Percentiles rank a stretch among this genome's conserved stretches.
Evolutionary conservation across 2,113 vertebrate species (phyloP).

Genomic region (Murina feae): DNA sequence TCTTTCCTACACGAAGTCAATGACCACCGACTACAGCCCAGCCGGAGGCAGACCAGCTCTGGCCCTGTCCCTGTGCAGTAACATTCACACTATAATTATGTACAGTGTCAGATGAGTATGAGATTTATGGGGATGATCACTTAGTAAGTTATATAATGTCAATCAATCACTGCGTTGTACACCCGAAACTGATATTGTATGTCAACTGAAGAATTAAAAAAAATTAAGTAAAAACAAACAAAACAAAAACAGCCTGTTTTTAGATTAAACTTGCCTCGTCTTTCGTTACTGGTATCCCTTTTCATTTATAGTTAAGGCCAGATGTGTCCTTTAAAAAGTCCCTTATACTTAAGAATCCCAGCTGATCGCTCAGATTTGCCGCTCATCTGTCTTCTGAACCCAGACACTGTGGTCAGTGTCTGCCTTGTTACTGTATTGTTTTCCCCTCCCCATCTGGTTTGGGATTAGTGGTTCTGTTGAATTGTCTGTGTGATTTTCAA

Average conservation of each 20-base stretch:
- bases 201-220: not conserved
- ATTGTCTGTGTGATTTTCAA: not conserved
- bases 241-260: not conserved
- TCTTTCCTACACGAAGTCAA: too few species aligned
- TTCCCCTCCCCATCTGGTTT: not conserved
- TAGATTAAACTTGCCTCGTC: not conserved
- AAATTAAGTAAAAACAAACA: not conserved
- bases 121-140: not conserved
- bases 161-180: not conserved
- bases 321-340: not conserved
- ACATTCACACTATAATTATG: not conserved
- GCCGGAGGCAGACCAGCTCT: too few species aligned
- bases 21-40: too few species aligned
- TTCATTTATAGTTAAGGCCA: not conserved
- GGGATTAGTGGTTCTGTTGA: not conserved
- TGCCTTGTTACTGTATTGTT: too few species aligned
- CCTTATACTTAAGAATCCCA: not conserved
- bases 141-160: not conserved
- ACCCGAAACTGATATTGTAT: not conserved
- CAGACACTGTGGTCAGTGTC: not conserved
- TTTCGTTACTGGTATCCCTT: not conserved
- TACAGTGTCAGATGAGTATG: not conserved
- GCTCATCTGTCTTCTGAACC: not conserved
- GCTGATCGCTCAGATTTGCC: not conserved
- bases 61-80: too few species aligned